phyloP scores from a whole-genome alignment of 2,113 vertebrate genomes.

The Cyprinodon tularosa region DNA sequence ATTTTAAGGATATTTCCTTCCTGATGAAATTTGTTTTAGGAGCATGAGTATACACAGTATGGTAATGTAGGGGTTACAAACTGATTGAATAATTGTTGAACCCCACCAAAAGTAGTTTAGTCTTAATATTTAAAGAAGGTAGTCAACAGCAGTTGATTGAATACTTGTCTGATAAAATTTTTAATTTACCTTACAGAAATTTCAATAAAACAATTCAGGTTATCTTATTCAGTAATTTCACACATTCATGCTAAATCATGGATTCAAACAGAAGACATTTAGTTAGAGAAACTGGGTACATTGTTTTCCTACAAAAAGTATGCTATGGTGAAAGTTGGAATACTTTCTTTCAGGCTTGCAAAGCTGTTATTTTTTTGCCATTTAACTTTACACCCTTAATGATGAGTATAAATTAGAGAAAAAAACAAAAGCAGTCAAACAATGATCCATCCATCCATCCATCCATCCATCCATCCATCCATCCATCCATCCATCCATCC shows the following conservation, averaged over 20 bases:
- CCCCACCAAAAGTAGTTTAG: too few relatives aligned
- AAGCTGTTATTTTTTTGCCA: neutral
- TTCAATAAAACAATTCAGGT: neutral
- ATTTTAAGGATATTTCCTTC: slow-evolving; percentile 1
- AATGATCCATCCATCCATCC: too few relatives aligned
- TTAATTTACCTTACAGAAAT: neutral
- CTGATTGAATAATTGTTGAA: neutral
- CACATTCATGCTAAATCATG: neutral
- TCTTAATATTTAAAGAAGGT: neutral
- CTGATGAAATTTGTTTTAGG: neutral
- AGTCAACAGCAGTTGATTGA: neutral
- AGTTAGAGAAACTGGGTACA: too few relatives aligned
- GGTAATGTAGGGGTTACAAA: neutral
- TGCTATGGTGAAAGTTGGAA: neutral
- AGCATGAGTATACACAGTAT: neutral
- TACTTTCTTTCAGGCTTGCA: neutral
- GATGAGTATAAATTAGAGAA: neutral
- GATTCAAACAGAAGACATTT: too few relatives aligned
- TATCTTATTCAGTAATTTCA: too few relatives aligned
- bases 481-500: too few relatives aligned
- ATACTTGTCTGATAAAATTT: neutral
- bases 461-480: too few relatives aligned
- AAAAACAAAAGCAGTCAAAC: neutral
- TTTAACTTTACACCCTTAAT: neutral
- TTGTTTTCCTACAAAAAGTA: neutral